Base-by-base conservation (phyloP, 2,888 invertebrate species). In the Electrophaes corylata region DNA sequence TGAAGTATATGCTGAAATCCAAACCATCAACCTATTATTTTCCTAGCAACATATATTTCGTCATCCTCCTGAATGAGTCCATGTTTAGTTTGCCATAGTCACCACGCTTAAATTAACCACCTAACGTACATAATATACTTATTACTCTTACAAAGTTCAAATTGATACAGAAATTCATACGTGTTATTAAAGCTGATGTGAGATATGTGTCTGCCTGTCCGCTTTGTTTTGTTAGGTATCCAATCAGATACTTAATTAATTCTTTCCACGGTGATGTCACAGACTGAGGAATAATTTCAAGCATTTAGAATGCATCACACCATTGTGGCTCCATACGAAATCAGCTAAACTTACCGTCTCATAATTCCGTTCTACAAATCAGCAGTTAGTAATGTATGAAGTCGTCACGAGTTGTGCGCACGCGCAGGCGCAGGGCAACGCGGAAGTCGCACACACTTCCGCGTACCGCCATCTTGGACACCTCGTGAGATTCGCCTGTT, bases 391-490 rank as follows among this genome's bases (percentile, higher is more conserved):
- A 84, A 82, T 86, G 86, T 83, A 82, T 81, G 82, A 75, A 76
- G 80, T 70, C 82, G 85, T 86, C 83, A 86, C 84, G 86, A 85
- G 81, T 70, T 67, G 75, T 69, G 82, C 81, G 84, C 85, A 80
- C 81, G 82, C 81, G 84, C 78, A 74, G 39, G 73, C 78, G 78
- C 83, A 85, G 85, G 85, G 84, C 85, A 79, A 89, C 87, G 86
- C 88, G 90, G 89, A 90, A 90, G 88, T 87, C 81, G 74, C 71
- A 79, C 78, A 76, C 81, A 89, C 87, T 90, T 91, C 90, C 91
- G 90, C 90, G 86, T 88, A 79, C 88, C 90, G 88, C 90, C 91
- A 90, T 91, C 88, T 91, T 90, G 84, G 75, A 80, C 83, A 82
- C 83, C 79, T 81, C 79, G 78, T 79, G 76, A 86, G 87, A 87